Base-by-base conservation (phyloP, 2,888 invertebrate species). In the Apoderus coryli region DNA sequence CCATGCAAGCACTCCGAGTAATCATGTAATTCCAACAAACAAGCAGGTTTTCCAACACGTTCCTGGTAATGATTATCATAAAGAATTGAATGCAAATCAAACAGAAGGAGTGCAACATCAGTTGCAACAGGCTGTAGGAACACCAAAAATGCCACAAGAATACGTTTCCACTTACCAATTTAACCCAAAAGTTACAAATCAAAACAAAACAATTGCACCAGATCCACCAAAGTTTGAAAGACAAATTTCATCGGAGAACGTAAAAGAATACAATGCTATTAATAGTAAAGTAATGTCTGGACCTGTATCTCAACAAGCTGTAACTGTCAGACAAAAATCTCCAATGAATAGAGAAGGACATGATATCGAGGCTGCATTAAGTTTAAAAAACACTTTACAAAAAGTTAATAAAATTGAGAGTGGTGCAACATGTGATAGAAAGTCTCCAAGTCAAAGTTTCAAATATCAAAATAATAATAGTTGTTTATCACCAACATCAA, bases 261-360 rank as follows among this genome's bases (percentile, higher is more conserved):
- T 56, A 3, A 50, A 55, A 29, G 57, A 59, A 41, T 72, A 76
- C 48, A 63, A 63, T 33, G 71, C 76, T 36, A 71, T 75, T 36
- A 65, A 65, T 27, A 65, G 70, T 26, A 72, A 69, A 47, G 78
- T 80, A n/a, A 80, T 80, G 79, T 63, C 68, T 28, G 78, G 74
- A 1, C 78, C 80, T 0, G 69, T 76, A 35, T 66, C 72, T 34
- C 80, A 80, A 47, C 69, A 73, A 39, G 81, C 80, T 16, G 72
- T 76, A 10, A 70, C 74, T 10, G 63, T 61, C 24, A 61, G 64
- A 26, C 56, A 60, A 45, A 55, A 59, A 35, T 52, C 62, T 4
- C 69, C 70, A 27, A 68, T 67, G 51, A 66, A 60, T 41, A 61
- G 69, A 30, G 64, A 69, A 41, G 63, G 66, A 41, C 65, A 67